A percentile compares a stretch with the other conserved stretches of the same genome.
phyloP scores from a whole-genome alignment of 2,888 invertebrate species.

The Notodonta ziczac region DNA sequence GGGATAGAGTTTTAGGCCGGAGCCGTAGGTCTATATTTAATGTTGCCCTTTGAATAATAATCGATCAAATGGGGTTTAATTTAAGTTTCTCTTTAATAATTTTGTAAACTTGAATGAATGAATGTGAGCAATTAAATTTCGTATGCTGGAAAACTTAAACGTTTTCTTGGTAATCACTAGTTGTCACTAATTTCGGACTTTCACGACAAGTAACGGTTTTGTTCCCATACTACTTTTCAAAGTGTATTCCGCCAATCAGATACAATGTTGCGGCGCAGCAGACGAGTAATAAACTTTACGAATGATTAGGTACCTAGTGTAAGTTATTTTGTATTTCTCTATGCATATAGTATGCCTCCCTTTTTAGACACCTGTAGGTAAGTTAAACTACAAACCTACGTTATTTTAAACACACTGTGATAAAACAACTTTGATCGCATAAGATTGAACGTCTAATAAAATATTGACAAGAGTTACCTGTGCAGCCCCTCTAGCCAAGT shows the following conservation, averaged over 20 bases:
- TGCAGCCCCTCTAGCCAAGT: too few species aligned
- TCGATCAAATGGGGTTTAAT: not conserved
- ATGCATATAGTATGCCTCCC: not conserved
- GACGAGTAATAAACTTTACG: slow-evolving; percentile 26
- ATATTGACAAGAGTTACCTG: too few species aligned
- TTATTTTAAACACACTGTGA: too few species aligned
- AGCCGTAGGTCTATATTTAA: too few species aligned
- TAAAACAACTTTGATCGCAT: too few species aligned
- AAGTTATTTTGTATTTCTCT: slow-evolving; percentile 12
- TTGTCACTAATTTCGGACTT: not conserved
- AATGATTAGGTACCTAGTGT: slow-evolving; percentile 15
- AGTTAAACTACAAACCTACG: not conserved
- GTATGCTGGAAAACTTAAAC: not conserved
- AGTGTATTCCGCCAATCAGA: slow-evolving; percentile 28
- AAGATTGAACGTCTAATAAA: too few species aligned
- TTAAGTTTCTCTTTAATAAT: not conserved
- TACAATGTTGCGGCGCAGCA: slow-evolving; percentile 27
- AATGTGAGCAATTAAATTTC: not conserved
- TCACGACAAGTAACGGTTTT: slow-evolving; percentile 6
- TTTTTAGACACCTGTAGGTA: not conserved
- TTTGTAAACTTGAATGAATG: not conserved
- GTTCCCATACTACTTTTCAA: slow-evolving; percentile 18
- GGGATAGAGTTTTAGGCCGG: too few species aligned
- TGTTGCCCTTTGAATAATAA: too few species aligned
- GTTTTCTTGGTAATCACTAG: not conserved